Evolutionary conservation across 1,140 invertebrate species (phyloP), one percentile per base, ranked within the genome.

Genomic region (Lasioglossum albipes): DNA sequence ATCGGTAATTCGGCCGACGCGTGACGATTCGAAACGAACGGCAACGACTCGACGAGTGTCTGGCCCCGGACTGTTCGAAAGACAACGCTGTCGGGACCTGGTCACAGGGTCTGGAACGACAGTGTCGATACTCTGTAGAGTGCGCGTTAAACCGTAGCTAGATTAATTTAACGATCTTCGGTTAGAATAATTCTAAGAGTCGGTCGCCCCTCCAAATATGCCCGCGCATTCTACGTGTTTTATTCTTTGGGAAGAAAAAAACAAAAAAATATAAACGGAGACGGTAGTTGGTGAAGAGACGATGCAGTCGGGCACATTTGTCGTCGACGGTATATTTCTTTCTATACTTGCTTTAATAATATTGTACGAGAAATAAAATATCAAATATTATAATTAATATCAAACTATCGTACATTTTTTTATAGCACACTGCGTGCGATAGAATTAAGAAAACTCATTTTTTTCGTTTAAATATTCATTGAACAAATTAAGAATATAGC

Each of bases 131-230:
- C 84, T 89, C 86, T 84, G 82, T 86, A 82, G 89, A 81, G 89
- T 89, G 88, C 87, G 87, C 86, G 79, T 88, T 36, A 90, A 59
- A 83, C 83, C 79, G 81, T 93, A 93, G 91, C 82, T 93, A 93
- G 90, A 91, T 92, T 93, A 93, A 93, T 93, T 93, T 92, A 92
- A 87, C 57, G 85, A 86, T 90, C 84, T 88, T 90, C 88, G 85
- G 84, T 90, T 91, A 92, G 90, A 84, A 89, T 92, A 90, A 92
- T 91, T 92, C 80, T 76, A 73, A 66, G 85, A 77, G n/a, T 49
- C 76, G 81, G 64, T 71, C 66, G 61, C 62, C 42, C 52, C 67
- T 41, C n/a, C 59, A 41, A 54, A 65, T 62, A 36, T 64, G 69
- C 42, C 36, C 69, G 45, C 12, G 69, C 69, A 62, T 57, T 66